A percentile compares a stretch with the other conserved stretches of the same genome.
These are phyloP conservation scores for Bellardia bayeri DNA, from an alignment of 2,888 invertebrate genomes.

Conservation along the genomic window DNA sequence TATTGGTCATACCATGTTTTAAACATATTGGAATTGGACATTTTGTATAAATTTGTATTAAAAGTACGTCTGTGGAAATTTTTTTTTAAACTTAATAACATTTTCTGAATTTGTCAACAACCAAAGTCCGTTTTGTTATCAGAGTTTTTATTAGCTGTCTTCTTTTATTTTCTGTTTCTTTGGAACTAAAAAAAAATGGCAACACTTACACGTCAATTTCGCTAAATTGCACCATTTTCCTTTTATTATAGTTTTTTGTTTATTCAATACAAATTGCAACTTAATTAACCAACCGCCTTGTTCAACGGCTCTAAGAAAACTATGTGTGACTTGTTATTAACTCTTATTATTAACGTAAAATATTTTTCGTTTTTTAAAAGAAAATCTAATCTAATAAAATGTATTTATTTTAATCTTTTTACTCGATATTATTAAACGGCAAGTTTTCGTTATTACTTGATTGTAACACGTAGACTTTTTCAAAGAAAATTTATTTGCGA, in stretches of 20 bases:
- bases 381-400: not conserved
- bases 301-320: conserved; percentile 4
- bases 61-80: not conserved
- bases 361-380: not conserved
- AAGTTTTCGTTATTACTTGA: not conserved
- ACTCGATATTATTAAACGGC: not conserved
- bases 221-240: conserved; percentile 48
- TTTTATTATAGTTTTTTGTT: not conserved
- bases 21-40: conserved; percentile 48
- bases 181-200: not conserved
- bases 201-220: conserved; percentile 57
- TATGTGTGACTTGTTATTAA: not conserved
- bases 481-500: not conserved
- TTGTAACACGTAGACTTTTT: not conserved
- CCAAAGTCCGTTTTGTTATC: conserved; percentile 5
- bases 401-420: not conserved
- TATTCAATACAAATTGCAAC: not conserved
- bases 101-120: not conserved
- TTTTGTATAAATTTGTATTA: not conserved
- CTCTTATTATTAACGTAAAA: not conserved
- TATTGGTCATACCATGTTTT: conserved; percentile 46
- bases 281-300: conserved; percentile 22
- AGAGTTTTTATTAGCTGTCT: not conserved
- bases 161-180: not conserved
- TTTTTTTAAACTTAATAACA: conserved; percentile 1